These are phyloP conservation scores for Camponotus pennsylvanicus DNA, from an alignment of 1,140 invertebrate species.

Conservation along the genomic window DNA sequence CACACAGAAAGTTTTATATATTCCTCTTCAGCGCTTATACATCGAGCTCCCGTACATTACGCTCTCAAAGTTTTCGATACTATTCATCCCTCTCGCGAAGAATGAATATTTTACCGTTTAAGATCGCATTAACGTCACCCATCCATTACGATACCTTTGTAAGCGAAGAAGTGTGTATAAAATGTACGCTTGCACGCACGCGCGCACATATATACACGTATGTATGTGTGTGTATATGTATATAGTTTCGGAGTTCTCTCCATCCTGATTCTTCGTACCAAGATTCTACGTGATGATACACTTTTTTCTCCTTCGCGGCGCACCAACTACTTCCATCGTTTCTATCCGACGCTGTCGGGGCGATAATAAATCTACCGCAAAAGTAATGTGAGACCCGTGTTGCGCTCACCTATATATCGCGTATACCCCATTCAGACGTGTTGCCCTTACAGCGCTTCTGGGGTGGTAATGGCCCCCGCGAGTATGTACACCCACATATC, in stretches of 20 bases:
- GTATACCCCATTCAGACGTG: conserved; percentile 78
- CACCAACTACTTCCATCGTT: conserved; percentile 48
- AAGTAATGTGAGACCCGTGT: conserved; percentile 80
- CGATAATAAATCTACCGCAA: conserved; percentile 80
- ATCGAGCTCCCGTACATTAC: background rate
- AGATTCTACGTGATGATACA: conserved; percentile 57
- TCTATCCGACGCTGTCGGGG: conserved; percentile 47
- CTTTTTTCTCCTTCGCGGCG: conserved; percentile 27
- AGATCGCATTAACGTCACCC: conserved; percentile 55
- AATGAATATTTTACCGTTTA: conserved; percentile 58
- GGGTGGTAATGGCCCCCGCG: conserved; percentile 79
- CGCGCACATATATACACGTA: too few species aligned
- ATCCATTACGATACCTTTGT: conserved; percentile 56
- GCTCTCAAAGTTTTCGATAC: conserved; percentile 18
- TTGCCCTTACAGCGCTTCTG: conserved; percentile 73
- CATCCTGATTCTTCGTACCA: conserved; percentile 35
- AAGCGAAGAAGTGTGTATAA: conserved; percentile 39
- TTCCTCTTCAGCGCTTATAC: conserved; percentile 20
- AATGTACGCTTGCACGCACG: background rate
- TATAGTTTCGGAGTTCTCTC: conserved; percentile 44
- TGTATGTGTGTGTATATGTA: background rate
- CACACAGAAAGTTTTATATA: conserved; percentile 38
- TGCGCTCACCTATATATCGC: conserved; percentile 71
- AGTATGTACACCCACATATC: conserved; percentile 79
- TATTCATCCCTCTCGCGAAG: conserved; percentile 33